Percentiles rank a stretch among this genome's conserved stretches.
These are phyloP conservation scores for Tursiops truncatus DNA, from an alignment of 2,113 vertebrate genomes.

Conservation along the genomic window DNA sequence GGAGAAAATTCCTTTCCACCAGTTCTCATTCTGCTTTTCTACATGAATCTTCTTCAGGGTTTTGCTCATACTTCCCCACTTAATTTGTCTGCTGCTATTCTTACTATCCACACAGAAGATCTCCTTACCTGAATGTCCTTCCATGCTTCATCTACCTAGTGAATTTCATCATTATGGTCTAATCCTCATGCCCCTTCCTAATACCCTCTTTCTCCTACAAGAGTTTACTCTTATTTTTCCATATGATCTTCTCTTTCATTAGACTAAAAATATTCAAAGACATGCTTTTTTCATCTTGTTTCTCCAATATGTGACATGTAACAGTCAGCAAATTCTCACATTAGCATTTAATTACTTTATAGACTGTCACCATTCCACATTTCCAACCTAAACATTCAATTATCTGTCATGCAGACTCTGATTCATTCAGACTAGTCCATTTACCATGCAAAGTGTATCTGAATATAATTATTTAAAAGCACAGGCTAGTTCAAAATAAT, in stretches of 20 bases:
- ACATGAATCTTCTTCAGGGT: background rate
- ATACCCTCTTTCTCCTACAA: background rate
- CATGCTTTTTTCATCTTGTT: constrained; percentile 30
- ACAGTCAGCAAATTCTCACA: constrained; percentile 19
- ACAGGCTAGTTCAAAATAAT: background rate
- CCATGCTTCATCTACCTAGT: background rate
- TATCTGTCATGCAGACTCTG: background rate
- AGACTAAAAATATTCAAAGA: background rate
- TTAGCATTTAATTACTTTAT: constrained; percentile 43
- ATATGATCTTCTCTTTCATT: background rate
- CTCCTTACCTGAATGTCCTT: background rate
- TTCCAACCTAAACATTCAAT: constrained; percentile 24
- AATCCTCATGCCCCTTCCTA: background rate
- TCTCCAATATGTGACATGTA: background rate
- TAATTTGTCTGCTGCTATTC: background rate
- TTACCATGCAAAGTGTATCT: background rate
- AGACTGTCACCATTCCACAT: constrained; percentile 17
- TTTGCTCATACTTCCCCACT: background rate
- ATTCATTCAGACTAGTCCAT: background rate
- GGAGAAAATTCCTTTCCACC: background rate
- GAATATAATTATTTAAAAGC: constrained; percentile 17
- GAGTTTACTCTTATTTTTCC: background rate
- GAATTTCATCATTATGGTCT: background rate
- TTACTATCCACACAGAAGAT: background rate
- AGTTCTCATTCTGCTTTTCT: background rate